phyloP scores from a whole-genome alignment of 2,888 invertebrate genomes.

The Tricholauxania praeusta region DNA sequence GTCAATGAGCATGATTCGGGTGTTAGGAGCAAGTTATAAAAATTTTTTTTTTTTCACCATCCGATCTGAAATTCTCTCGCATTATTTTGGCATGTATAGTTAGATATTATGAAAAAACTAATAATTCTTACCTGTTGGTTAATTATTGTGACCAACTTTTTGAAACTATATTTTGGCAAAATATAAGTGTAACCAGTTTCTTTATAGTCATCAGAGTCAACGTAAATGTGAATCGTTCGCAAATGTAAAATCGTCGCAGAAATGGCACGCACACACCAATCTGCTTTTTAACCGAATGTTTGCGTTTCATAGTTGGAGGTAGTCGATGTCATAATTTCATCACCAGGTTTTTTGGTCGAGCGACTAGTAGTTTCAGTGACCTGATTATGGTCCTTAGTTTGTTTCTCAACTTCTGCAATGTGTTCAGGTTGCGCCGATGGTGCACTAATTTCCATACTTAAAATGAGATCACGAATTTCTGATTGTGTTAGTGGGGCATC shows the following conservation, averaged over 20 bases:
- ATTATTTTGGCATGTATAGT: no score
- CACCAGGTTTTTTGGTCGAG: conserved; percentile 99
- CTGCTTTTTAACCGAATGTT: conserved; percentile 97
- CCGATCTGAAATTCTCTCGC: conserved; percentile 96
- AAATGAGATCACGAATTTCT: no score
- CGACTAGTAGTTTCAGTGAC: conserved; percentile 98
- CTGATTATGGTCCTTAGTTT: conserved; percentile 98
- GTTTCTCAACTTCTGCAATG: conserved; percentile 99
- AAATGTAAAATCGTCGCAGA: conserved; percentile 97
- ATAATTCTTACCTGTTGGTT: conserved; percentile 98
- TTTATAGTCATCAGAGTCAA: conserved; percentile 99
- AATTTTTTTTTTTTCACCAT: conserved; percentile 98
- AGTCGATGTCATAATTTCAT: conserved; percentile 98
- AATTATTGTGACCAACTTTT: conserved; percentile 99
- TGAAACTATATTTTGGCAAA: conserved; percentile 94
- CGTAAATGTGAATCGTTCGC: conserved; percentile 98
- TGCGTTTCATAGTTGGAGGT: conserved; percentile 99
- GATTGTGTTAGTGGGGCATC: conserved; percentile 99
- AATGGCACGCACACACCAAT: conserved; percentile 98
- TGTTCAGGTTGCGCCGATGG: conserved; percentile 99
- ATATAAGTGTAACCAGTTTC: conserved; percentile 98
- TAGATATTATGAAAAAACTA: background rate
- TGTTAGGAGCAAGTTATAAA: conserved; percentile 99
- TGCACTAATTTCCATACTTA: conserved; percentile 99
- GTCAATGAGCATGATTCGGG: conserved; percentile 99